Evolutionary conservation across 2,888 invertebrate species (phyloP).

Genomic region (Drosophila yooni): DNA sequence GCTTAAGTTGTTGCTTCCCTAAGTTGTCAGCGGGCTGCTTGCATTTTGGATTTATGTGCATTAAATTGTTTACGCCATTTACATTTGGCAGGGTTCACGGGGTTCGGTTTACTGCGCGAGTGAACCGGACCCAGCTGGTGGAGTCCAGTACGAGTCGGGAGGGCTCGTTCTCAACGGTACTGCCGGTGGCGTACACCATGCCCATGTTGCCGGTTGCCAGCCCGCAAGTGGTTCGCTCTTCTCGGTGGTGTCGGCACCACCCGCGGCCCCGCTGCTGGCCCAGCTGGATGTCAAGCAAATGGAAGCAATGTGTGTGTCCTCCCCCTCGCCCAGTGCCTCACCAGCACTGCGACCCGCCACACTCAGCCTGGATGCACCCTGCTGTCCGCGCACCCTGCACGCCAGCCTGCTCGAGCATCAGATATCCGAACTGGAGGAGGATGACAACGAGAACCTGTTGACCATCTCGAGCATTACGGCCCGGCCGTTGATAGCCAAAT

Average conservation of each 20-base stretch:
- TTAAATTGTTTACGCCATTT: constrained; percentile 7
- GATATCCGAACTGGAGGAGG: constrained; percentile 86
- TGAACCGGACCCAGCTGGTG: constrained; percentile 85
- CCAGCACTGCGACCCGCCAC: constrained; percentile 85
- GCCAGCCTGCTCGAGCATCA: constrained; percentile 85
- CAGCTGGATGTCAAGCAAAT: constrained; percentile 84
- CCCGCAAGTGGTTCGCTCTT: constrained; percentile 87
- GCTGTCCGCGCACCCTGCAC: constrained; percentile 84
- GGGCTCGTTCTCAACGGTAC: constrained; percentile 82
- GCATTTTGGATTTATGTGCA: constrained; percentile 30
- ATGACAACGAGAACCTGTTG: constrained; percentile 90
- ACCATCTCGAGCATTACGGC: constrained; percentile 91
- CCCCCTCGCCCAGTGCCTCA: constrained; percentile 63
- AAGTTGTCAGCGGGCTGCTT: constrained; percentile 46
- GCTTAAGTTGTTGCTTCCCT: constrained; percentile 63
- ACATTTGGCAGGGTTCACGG: constrained; percentile 83
- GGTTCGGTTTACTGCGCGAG: constrained; percentile 85
- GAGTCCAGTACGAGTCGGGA: constrained; percentile 85
- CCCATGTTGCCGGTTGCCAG: constrained; percentile 70
- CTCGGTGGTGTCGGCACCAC: constrained; percentile 90
- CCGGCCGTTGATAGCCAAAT: constrained; percentile 89
- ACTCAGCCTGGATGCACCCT: constrained; percentile 85
- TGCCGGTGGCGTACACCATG: constrained; percentile 61
- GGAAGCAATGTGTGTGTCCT: constrained; percentile 69
- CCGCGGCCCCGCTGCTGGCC: constrained; percentile 83